Evolutionary conservation across 2,797 vertebrate genomes (phyloP), one percentile per base, ranked within the genome.

Genomic region (Pangasius mekongensis): DNA sequence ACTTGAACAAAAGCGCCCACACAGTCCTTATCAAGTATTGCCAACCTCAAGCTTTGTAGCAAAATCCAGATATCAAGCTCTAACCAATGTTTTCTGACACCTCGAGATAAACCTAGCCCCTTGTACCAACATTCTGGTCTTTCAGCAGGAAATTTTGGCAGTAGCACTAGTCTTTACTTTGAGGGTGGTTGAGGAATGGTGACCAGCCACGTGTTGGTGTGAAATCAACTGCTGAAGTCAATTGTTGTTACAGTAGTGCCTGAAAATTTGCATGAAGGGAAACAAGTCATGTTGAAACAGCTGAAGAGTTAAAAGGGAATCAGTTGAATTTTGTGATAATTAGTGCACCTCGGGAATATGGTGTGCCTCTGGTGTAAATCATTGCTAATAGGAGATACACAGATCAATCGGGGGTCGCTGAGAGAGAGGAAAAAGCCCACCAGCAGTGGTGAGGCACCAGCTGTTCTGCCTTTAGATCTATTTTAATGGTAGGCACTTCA

Each of bases 401-500:
- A 43, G 74, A 90, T 76, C 86, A 86, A 87, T 86, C 56, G 22
- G 58, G 58, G 10, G 27, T 49, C 13, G 67, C 58, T 69, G 60
- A 22, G 49, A 80, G 43, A 62, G 69, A 77, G 60, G 33, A 66
- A 67, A 81, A 87, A 52, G 24, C 54, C 52, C 81, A 77, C 36
- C 47, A 60, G 58, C 69, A 84, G 66, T 82, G 74, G 2, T 49
- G 24, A 71, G 47, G 64, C 83, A 88, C 52, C 88, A 84, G 89
- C 88, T 91, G 85, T 49, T 33, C 47, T 74, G 86, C 66, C 64
- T 77, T 86, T 87, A 77, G 60, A 89, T 84, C 62, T 58, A 71
- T 89, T 88, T 89, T 91, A 89, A 89, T 87, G 87, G 49, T 18
- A 67, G 73, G 14, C 54, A 78, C 56, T 78, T 78, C 62, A 80